Percentiles rank a stretch among this genome's conserved stretches.
Conservation (phyloP, 2,888 invertebrate species). For the Calephelis perditalis region DNA sequence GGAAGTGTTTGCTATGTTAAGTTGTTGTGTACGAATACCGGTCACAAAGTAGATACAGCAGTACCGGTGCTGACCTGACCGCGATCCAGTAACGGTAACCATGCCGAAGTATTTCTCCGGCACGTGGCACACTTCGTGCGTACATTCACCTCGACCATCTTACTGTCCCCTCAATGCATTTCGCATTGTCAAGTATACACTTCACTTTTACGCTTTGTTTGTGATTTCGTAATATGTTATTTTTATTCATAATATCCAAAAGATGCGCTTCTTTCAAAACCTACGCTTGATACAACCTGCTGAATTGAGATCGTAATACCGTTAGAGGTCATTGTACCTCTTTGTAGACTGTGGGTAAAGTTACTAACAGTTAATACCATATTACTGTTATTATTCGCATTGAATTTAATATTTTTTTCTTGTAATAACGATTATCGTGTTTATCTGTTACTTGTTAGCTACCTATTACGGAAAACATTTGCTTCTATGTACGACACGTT, state of each 20-base stretch:
- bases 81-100: slow-evolving; percentile 76
- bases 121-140: slow-evolving; percentile 75
- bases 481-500: too few relatives aligned
- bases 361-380: slow-evolving; percentile 38
- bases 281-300: slow-evolving; percentile 25
- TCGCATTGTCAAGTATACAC: slow-evolving; percentile 16
- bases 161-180: slow-evolving; percentile 45
- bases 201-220: slow-evolving; percentile 20
- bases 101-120: slow-evolving; percentile 72
- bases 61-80: slow-evolving; percentile 69
- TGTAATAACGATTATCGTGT: too few relatives aligned
- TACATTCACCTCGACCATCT: slow-evolving; percentile 74
- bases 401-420: neutral
- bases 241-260: slow-evolving; percentile 18
- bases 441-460: too few relatives aligned
- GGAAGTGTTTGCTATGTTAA: neutral
- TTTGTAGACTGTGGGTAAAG: slow-evolving; percentile 16
- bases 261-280: slow-evolving; percentile 7
- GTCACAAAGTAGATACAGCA: slow-evolving; percentile 39
- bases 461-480: too few relatives aligned
- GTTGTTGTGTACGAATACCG: neutral
- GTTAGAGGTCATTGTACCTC: slow-evolving; percentile 41
- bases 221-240: slow-evolving; percentile 8
- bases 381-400: slow-evolving; percentile 29
- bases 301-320: slow-evolving; percentile 60